phyloP scores from a whole-genome alignment of 37 sponge, comb jelly and placozoan genomes.

The Eunapius fragilis region DNA sequence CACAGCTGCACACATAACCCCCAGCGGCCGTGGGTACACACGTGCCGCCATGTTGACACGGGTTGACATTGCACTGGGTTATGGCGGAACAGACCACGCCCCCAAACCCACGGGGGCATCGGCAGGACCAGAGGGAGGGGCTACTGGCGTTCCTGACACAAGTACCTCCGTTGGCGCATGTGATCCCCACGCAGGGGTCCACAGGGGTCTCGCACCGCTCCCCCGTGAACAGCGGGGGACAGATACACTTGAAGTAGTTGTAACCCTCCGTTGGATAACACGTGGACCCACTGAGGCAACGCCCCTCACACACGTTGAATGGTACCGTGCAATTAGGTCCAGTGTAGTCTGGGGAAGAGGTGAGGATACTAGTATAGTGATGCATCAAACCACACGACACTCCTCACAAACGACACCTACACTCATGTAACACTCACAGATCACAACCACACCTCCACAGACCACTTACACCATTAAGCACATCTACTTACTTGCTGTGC shows the following conservation, averaged over 20 bases:
- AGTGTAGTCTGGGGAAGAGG: constrained; percentile 22
- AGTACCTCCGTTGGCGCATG: constrained; percentile 24
- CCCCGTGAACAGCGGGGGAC: constrained; percentile 39
- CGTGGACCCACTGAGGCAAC: constrained; percentile 53
- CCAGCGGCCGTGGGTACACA: neutral
- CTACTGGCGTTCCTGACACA: neutral
- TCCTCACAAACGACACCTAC: too few species aligned
- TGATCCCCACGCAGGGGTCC: constrained; percentile 13
- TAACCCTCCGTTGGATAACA: constrained; percentile 20
- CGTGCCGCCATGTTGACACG: constrained; percentile 26
- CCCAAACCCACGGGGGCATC: neutral
- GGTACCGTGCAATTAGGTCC: constrained; percentile 43
- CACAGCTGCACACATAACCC: constrained; percentile 13
- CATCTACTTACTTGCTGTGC: neutral
- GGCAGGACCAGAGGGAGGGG: constrained; percentile 4
- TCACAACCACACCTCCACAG: too few species aligned
- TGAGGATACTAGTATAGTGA: too few species aligned
- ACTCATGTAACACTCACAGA: too few species aligned
- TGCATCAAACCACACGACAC: too few species aligned
- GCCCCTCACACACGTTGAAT: constrained; percentile 35
- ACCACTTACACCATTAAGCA: neutral
- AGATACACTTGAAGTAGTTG: constrained; percentile 38
- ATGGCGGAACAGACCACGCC: neutral
- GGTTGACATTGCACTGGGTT: constrained; percentile 1
- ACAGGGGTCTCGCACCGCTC: constrained; percentile 21